Conservation (phyloP, 1,140 invertebrate genomes). For the Aplysia californica region DNA sequence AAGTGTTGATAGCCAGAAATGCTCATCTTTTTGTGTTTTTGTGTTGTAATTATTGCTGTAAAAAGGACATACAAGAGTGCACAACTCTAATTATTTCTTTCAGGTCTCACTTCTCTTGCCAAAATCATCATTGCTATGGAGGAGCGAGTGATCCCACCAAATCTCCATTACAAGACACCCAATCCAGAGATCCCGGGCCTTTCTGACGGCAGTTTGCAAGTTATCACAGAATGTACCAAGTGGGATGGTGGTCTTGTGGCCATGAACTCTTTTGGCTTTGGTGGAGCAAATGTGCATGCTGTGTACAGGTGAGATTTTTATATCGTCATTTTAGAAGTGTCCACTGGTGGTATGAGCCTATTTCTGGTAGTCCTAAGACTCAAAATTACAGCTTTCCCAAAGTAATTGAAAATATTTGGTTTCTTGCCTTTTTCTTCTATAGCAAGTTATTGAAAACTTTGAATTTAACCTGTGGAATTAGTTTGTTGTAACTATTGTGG, state of each 20-base stretch:
- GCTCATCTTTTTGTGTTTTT: background rate
- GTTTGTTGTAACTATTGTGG: too few relatives aligned
- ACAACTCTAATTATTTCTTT: conserved; percentile 5
- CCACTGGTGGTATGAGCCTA: too few relatives aligned
- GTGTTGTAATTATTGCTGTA: background rate
- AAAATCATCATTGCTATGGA: conserved; percentile 94
- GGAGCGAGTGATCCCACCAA: conserved; percentile 84
- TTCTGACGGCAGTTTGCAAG: conserved; percentile 85
- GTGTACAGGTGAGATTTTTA: conserved; percentile 77
- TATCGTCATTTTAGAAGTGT: too few relatives aligned
- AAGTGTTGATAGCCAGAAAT: too few relatives aligned
- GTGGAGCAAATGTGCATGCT: conserved; percentile 95
- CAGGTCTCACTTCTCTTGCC: conserved; percentile 85
- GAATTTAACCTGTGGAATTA: too few relatives aligned
- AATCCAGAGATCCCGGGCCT: conserved; percentile 92
- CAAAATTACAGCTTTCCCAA: too few relatives aligned
- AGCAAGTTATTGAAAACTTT: too few relatives aligned
- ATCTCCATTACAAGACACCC: conserved; percentile 88
- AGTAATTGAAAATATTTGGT: too few relatives aligned
- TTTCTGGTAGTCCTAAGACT: too few relatives aligned
- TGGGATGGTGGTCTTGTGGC: conserved; percentile 89
- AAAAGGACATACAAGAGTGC: background rate
- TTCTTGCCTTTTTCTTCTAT: too few relatives aligned
- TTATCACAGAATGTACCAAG: conserved; percentile 81
- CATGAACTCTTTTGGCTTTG: conserved; percentile 97